These are phyloP conservation scores for Megaceryle alcyon DNA, from an alignment of 2,797 vertebrate genomes.

Conservation along the genomic window DNA sequence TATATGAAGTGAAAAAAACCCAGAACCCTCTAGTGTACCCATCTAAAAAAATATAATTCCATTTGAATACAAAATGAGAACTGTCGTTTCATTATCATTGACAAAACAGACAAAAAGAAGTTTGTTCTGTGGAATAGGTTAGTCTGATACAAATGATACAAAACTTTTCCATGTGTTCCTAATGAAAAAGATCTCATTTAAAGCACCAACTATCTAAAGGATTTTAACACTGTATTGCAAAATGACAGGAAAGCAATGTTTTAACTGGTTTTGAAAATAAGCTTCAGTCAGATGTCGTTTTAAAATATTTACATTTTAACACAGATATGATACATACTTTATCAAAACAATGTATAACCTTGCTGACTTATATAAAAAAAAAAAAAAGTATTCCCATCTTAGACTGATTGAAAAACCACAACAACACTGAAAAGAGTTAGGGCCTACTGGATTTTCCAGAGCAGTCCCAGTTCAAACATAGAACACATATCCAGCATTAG, in stretches of 20 bases:
- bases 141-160: conserved; percentile 54
- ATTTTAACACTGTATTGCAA: conserved; percentile 51
- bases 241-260: background rate
- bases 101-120: conserved; percentile 44
- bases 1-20: conserved; percentile 34
- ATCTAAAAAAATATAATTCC: conserved; percentile 73
- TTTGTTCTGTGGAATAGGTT: conserved; percentile 1
- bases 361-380: conserved; percentile 68
- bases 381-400: conserved; percentile 68
- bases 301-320: conserved; percentile 68
- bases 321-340: conserved; percentile 45
- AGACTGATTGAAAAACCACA: conserved; percentile 72
- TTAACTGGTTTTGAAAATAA: conserved; percentile 42
- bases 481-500: conserved; percentile 60
- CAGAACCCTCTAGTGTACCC: conserved; percentile 37
- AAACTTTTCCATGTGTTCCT: background rate
- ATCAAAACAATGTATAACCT: conserved; percentile 60
- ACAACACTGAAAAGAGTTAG: conserved; percentile 58
- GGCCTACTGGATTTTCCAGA: conserved; percentile 31
- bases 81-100: conserved; percentile 48
- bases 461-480: conserved; percentile 44
- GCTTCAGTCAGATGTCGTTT: conserved; percentile 35
- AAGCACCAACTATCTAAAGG: conserved; percentile 48
- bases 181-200: background rate
- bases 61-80: conserved; percentile 73